A percentile compares a stretch with the other conserved stretches of the same genome.
These are phyloP conservation scores for Drosophila nikananu DNA, from an alignment of 1,140 invertebrate genomes.

Conservation along the genomic window DNA sequence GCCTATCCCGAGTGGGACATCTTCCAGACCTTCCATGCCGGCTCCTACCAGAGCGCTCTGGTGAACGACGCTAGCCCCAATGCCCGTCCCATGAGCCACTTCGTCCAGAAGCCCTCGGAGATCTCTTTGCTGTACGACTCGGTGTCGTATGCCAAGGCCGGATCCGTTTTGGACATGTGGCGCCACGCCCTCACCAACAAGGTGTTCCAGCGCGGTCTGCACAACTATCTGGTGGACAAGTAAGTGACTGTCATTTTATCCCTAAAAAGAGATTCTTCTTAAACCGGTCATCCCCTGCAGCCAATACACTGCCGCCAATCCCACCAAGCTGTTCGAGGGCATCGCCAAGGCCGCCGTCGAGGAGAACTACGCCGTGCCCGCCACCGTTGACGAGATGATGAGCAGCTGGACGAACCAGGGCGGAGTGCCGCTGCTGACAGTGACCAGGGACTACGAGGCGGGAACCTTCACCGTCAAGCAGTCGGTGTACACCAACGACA, in stretches of 20 bases:
- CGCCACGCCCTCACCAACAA: slow-evolving; percentile 93
- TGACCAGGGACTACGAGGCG: slow-evolving; percentile 85
- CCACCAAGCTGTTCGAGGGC: slow-evolving; percentile 89
- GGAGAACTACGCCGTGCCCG: slow-evolving; percentile 51
- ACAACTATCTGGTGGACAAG: slow-evolving; percentile 90
- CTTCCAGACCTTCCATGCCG: slow-evolving; percentile 92
- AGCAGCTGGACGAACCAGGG: slow-evolving; percentile 90
- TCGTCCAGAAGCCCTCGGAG: slow-evolving; percentile 90
- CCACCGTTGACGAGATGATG: slow-evolving; percentile 86
- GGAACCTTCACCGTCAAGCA: slow-evolving; percentile 85
- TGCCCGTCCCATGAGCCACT: slow-evolving; percentile 91
- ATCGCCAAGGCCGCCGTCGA: slow-evolving; percentile 87
- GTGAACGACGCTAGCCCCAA: slow-evolving; percentile 88
- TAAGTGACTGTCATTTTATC: slow-evolving; percentile 60
- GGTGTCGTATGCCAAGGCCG: slow-evolving; percentile 91
- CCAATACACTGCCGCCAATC: slow-evolving; percentile 86
- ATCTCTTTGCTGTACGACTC: slow-evolving; percentile 92
- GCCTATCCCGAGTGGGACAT: slow-evolving; percentile 90
- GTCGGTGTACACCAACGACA: slow-evolving; percentile 80
- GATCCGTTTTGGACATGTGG: slow-evolving; percentile 95
- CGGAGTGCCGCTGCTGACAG: slow-evolving; percentile 88
- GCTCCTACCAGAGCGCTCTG: slow-evolving; percentile 89
- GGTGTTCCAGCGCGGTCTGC: slow-evolving; percentile 93
- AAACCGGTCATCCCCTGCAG: slow-evolving; percentile 35
- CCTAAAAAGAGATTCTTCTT: too few relatives aligned